A percentile compares a stretch with the other conserved stretches of the same genome.
These are phyloP conservation scores for Heliocidaris tuberculata DNA, from an alignment of 35 echinoderm and acorn worm genomes.

Conservation along the genomic window DNA sequence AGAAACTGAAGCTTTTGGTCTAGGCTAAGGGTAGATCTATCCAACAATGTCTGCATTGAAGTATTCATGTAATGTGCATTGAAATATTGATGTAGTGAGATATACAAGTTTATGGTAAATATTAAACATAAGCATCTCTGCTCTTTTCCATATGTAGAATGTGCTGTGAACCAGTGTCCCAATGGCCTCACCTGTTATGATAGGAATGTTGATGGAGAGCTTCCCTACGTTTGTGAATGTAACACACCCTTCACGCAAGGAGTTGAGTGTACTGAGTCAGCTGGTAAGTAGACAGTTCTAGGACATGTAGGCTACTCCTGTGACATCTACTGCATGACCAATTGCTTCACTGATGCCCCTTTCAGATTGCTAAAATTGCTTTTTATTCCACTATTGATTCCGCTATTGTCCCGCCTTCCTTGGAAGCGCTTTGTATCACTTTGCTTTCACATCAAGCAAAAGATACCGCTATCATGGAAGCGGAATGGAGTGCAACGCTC, in stretches of 20 bases:
- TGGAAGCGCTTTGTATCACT: too few species aligned
- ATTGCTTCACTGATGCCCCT: too few species aligned
- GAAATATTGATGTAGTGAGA: not conserved
- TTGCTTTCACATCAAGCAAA: too few species aligned
- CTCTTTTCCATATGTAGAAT: slow-evolving; percentile 48
- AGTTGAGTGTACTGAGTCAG: slow-evolving; percentile 24
- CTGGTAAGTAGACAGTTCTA: slow-evolving; percentile 48
- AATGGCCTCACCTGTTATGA: slow-evolving; percentile 60
- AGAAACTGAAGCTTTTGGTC: too few species aligned
- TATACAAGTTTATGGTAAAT: not conserved
- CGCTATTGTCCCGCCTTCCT: too few species aligned
- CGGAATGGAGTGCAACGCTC: too few species aligned
- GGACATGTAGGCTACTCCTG: not conserved
- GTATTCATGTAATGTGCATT: not conserved
- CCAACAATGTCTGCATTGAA: not conserved
- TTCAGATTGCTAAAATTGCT: too few species aligned
- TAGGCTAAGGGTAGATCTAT: too few species aligned
- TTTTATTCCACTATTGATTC: too few species aligned
- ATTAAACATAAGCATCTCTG: not conserved
- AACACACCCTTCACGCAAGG: slow-evolving; percentile 32
- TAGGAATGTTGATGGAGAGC: slow-evolving; percentile 49
- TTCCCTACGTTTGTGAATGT: slow-evolving; percentile 78
- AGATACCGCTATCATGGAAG: too few species aligned
- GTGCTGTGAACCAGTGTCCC: slow-evolving; percentile 71
- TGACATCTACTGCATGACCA: not conserved